Base-by-base conservation (phyloP, 1,140 invertebrate species). In the Sipha flava region DNA sequence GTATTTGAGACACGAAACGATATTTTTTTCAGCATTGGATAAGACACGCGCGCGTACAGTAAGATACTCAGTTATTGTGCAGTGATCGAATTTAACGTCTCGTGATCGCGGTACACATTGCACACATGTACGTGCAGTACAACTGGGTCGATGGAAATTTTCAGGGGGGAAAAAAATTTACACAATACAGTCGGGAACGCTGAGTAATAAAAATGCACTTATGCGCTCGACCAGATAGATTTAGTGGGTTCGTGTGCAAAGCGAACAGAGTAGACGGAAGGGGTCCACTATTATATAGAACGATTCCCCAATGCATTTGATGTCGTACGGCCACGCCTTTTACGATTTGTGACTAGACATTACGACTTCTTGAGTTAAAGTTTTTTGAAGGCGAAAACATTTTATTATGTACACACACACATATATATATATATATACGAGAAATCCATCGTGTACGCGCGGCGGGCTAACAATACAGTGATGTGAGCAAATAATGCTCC, bases 311-410 rank as follows among this genome's bases (percentile, higher is more conserved):
- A 64, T 64, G 59, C n/a, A 37, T 64, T 64, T 64, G 34, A 64
- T 64, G 59, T 64, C 31, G 59, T 64, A 37, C 31, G 18, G 37
- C 31, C 59, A 64, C 59, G 31, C 59, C 59, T 64, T 37, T 37
- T 64, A 64, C 59, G 59, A 64, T 64, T 64, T 64, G 59, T 37
- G 59, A 64, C 59, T n/a, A 64, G 9, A 64, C 59, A 37, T 64
- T 37, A 64, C 34, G 59, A 64, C 31, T 64, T 64, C n/a, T 64
- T 9, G n/a, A 37, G 34, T 21, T 21, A 64, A 64, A 21, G 31
- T 62, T 64, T 64, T 37, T 40, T 18, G 59, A 37, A 18, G 59
- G 59, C 10, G 3, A 21, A 64, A 64, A 64, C 59, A 31, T 64
- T 64, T 64, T 64, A n/a, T n/a, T n/a, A n/a, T n/a, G n/a, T n/a